Percentiles rank a stretch among this genome's conserved stretches.
These are phyloP conservation scores for Calephelis virginiensis DNA, from an alignment of 1,140 invertebrate genomes.

Conservation along the genomic window DNA sequence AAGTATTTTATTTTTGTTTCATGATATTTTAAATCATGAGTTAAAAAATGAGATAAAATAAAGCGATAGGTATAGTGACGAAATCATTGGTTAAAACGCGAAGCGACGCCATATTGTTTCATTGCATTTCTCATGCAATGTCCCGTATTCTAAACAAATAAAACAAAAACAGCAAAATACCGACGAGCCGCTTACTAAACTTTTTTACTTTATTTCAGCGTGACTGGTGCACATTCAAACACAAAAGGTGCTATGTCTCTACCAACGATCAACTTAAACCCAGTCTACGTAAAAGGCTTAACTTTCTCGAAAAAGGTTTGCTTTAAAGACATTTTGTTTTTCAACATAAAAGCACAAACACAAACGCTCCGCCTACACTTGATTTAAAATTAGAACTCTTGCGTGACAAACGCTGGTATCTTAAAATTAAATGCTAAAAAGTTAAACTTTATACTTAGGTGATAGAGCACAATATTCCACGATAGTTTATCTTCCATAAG, in stretches of 20 bases:
- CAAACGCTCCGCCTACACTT: slow-evolving; percentile 75
- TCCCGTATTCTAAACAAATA: slow-evolving; percentile 72
- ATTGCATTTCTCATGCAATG: slow-evolving; percentile 76
- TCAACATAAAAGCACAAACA: slow-evolving; percentile 71
- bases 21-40: not conserved
- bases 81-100: slow-evolving; percentile 30
- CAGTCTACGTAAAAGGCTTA: slow-evolving; percentile 72
- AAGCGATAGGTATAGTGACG: slow-evolving; percentile 5
- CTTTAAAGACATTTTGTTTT: slow-evolving; percentile 76
- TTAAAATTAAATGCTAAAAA: slow-evolving; percentile 69
- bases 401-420: slow-evolving; percentile 74
- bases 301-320: slow-evolving; percentile 73
- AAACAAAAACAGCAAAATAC: slow-evolving; percentile 72
- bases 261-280: slow-evolving; percentile 60
- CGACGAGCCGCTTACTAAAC: slow-evolving; percentile 73
- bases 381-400: slow-evolving; percentile 78
- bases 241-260: slow-evolving; percentile 62
- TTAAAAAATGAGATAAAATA: not conserved
- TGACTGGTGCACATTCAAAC: slow-evolving; percentile 37
- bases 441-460: slow-evolving; percentile 71
- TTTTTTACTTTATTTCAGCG: slow-evolving; percentile 74
- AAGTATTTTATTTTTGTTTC: no score
- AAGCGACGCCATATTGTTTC: slow-evolving; percentile 66
- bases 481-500: slow-evolving; percentile 69
- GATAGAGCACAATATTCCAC: slow-evolving; percentile 68